These are phyloP conservation scores for Tenthredo scrophulariae DNA, from an alignment of 2,888 invertebrate genomes.

Conservation along the genomic window DNA sequence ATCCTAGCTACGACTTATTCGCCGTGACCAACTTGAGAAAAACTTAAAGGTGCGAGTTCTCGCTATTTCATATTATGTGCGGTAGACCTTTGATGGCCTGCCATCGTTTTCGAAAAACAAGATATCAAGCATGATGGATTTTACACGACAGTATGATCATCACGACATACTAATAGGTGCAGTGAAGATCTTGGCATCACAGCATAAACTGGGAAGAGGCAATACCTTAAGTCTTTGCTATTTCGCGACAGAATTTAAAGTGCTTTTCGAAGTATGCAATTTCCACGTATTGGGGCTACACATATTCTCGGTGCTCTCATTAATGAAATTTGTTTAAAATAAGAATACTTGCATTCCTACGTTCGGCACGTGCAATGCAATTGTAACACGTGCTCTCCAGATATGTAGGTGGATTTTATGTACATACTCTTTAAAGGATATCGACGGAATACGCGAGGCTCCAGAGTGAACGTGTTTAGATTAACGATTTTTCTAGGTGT, in stretches of 20 bases:
- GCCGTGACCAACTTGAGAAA: conserved; percentile 43
- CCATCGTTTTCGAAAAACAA: neutral
- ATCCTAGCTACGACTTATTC: conserved; percentile 41
- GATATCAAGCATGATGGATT: neutral
- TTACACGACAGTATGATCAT: neutral
- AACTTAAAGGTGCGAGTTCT: neutral
- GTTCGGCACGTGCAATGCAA: conserved; percentile 42
- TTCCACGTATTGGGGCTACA: conserved; percentile 20
- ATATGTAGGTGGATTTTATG: conserved; percentile 37
- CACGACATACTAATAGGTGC: neutral
- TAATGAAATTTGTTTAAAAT: conserved; percentile 35
- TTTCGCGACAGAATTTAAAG: neutral
- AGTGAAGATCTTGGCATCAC: neutral
- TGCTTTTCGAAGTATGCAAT: neutral
- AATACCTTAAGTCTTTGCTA: neutral
- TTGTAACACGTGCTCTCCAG: conserved; percentile 30
- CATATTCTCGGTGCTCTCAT: conserved; percentile 35
- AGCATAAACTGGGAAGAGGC: neutral
- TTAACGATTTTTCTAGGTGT: neutral
- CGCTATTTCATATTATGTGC: conserved; percentile 25
- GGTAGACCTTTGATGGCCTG: neutral
- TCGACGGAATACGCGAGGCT: neutral
- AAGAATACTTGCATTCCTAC: conserved; percentile 20
- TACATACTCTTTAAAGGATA: conserved; percentile 24
- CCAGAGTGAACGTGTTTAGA: conserved; percentile 4